Conservation (phyloP, 2,888 invertebrate species). For the Thecophora atra region DNA sequence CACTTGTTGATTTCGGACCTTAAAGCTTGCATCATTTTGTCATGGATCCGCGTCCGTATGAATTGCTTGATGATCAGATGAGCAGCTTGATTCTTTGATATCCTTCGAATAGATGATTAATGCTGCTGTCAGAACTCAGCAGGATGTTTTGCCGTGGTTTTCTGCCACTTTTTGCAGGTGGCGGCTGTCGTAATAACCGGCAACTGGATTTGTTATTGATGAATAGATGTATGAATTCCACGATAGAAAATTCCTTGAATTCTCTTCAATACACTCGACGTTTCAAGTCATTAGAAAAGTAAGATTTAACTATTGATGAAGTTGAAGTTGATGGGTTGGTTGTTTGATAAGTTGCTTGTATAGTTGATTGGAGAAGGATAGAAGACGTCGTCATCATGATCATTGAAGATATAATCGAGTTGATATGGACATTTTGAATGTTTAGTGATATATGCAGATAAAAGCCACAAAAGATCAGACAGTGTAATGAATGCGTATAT, state of each 20-base stretch:
- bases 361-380: no score
- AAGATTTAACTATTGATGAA: background rate
- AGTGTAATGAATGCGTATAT: no score
- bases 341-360: no score
- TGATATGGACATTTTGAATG: no score
- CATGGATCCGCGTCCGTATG: background rate
- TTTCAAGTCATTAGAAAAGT: background rate
- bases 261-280: background rate
- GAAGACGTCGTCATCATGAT: no score
- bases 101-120: background rate
- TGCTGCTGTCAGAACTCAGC: background rate
- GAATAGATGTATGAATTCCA: no score
- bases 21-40: background rate
- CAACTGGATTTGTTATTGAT: conserved; percentile 8
- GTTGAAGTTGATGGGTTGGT: background rate
- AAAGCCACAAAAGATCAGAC: no score
- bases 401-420: no score
- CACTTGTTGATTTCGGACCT: background rate
- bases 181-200: background rate
- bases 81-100: background rate
- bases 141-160: background rate
- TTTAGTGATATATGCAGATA: no score
- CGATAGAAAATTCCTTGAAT: conserved; percentile 3
- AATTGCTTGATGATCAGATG: background rate
- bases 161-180: background rate